phyloP scores from a whole-genome alignment of 2,888 invertebrate species.

The Hydraecia micacea region DNA sequence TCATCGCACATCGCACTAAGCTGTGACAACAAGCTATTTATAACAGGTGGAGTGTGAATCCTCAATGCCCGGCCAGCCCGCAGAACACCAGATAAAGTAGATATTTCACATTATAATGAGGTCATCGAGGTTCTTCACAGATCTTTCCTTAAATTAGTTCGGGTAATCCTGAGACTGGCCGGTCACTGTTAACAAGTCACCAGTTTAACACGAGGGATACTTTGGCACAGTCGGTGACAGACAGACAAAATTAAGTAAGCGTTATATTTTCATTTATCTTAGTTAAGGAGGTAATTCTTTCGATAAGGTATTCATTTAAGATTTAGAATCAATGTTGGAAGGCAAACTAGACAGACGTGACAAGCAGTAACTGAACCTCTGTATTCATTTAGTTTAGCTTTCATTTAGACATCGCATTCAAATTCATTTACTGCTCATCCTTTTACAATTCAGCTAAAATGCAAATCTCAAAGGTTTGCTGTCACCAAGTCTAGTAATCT shows the following conservation, averaged over 20 bases:
- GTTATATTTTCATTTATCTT: constrained; percentile 46
- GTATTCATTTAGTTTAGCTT: not conserved
- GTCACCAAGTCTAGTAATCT: constrained; percentile 69
- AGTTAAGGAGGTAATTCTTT: constrained; percentile 61
- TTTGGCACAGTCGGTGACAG: constrained; percentile 83
- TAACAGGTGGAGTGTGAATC: constrained; percentile 51
- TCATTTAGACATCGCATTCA: not conserved
- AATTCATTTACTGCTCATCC: constrained; percentile 49
- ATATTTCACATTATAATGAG: constrained; percentile 16
- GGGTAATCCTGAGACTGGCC: constrained; percentile 37
- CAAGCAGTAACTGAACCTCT: constrained; percentile 44
- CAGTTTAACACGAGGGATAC: constrained; percentile 65
- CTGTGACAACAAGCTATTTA: constrained; percentile 71
- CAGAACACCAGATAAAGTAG: not conserved
- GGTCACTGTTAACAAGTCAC: constrained; percentile 54
- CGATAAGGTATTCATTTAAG: constrained; percentile 38
- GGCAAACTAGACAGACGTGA: constrained; percentile 35
- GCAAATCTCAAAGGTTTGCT: constrained; percentile 58
- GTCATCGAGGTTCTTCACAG: constrained; percentile 33
- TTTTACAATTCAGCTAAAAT: constrained; percentile 36
- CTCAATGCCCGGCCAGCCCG: constrained; percentile 44
- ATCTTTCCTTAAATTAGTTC: constrained; percentile 9
- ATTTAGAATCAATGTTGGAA: constrained; percentile 52
- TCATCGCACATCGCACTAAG: constrained; percentile 59
- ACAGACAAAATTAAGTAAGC: constrained; percentile 65